Evolutionary conservation across 2,888 invertebrate genomes (phyloP).

Genomic region (Watsonalla cultraria): DNA sequence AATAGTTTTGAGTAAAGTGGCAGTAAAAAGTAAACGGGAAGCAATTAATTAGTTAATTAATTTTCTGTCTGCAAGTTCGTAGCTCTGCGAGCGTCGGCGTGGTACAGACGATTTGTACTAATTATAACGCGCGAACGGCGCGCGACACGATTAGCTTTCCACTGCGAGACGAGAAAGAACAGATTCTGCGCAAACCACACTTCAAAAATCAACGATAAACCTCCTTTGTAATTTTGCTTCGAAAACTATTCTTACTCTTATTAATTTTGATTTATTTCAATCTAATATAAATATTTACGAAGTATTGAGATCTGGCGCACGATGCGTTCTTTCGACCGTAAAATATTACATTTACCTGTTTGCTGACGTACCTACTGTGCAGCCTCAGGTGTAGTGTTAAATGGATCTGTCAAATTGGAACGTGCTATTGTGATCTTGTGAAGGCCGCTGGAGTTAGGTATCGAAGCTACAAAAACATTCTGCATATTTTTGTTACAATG

Average conservation of each 20-base stretch:
- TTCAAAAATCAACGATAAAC: slow-evolving; percentile 4
- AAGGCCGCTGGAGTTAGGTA: background rate
- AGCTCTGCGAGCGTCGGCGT: slow-evolving; percentile 36
- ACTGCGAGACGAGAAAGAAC: slow-evolving; percentile 35
- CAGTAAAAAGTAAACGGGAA: background rate
- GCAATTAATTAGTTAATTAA: background rate
- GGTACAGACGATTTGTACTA: slow-evolving; percentile 72
- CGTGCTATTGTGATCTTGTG: background rate
- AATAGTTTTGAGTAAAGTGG: background rate
- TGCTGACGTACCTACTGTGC: background rate
- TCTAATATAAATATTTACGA: slow-evolving; percentile 1
- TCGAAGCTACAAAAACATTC: no score
- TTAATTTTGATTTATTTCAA: slow-evolving; percentile 3
- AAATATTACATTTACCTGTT: slow-evolving; percentile 3
- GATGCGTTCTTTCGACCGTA: background rate
- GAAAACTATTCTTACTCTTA: background rate
- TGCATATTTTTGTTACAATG: background rate
- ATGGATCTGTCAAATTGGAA: background rate
- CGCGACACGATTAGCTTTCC: slow-evolving; percentile 68
- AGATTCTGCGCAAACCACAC: slow-evolving; percentile 20
- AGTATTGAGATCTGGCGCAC: slow-evolving; percentile 2
- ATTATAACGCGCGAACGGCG: slow-evolving; percentile 75
- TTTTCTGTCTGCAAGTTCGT: slow-evolving; percentile 33
- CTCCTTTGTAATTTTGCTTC: slow-evolving; percentile 1
- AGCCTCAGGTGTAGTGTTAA: background rate